A percentile compares a stretch with the other conserved stretches of the same genome.
phyloP scores from a whole-genome alignment of 64 coral and sea anemone genomes.

The Stichodactyla mertensii region DNA sequence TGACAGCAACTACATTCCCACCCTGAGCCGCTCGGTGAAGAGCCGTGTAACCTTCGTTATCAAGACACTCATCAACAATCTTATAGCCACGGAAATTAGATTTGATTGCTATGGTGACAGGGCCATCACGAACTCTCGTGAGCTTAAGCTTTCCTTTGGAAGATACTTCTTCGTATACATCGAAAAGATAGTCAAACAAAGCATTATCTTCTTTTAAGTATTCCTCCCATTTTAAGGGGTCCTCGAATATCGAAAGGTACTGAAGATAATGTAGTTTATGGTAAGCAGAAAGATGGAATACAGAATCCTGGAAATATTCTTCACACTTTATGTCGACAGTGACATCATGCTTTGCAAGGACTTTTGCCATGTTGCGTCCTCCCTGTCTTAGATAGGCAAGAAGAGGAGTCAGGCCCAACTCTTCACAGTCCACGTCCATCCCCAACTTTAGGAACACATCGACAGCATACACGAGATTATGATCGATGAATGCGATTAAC shows the following conservation, averaged over 20 bases:
- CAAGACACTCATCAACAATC: constrained; percentile 30
- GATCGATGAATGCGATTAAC: neutral
- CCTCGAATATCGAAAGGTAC: constrained; percentile 32
- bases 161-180: neutral
- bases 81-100: neutral
- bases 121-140: constrained; percentile 27
- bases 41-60: constrained; percentile 37
- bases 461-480: neutral
- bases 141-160: neutral
- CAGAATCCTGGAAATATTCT: constrained; percentile 26
- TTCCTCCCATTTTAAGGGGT: constrained; percentile 10
- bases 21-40: constrained; percentile 65
- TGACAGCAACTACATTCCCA: constrained; percentile 46
- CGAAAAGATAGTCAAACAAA: constrained; percentile 60
- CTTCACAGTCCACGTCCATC: constrained; percentile 32
- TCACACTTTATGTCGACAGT: constrained; percentile 17
- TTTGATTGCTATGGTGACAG: constrained; percentile 2
- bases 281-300: constrained; percentile 44
- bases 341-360: constrained; percentile 15
- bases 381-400: constrained; percentile 23
- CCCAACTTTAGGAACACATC: neutral
- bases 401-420: neutral
- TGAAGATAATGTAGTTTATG: constrained; percentile 57
- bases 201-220: constrained; percentile 13
- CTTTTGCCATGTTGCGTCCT: constrained; percentile 17